phyloP scores from a whole-genome alignment of 1,140 invertebrate genomes.

The Eubasilissa regina region DNA sequence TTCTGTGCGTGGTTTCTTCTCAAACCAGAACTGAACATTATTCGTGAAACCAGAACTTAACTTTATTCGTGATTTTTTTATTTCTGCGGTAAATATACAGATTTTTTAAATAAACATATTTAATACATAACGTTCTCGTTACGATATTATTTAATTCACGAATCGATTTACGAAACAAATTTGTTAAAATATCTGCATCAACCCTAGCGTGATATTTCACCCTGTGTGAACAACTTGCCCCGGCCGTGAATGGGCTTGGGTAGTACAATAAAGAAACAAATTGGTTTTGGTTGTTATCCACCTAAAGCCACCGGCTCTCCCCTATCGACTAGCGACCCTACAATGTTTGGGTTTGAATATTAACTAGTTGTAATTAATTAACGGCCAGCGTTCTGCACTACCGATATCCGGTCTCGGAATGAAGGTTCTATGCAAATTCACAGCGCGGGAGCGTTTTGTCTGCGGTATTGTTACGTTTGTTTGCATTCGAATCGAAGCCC shows the following conservation, averaged over 20 bases:
- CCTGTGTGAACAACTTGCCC: slow-evolving; percentile 26
- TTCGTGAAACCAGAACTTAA: too few species aligned
- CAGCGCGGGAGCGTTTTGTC: slow-evolving; percentile 32
- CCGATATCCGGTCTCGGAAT: slow-evolving; percentile 26
- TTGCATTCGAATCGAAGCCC: slow-evolving; percentile 12
- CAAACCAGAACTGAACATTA: too few species aligned
- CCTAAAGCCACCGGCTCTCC: slow-evolving; percentile 42
- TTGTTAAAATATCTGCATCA: slow-evolving; percentile 17
- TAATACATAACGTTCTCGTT: too few species aligned
- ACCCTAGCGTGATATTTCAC: slow-evolving; percentile 26
- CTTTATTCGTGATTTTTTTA: too few species aligned
- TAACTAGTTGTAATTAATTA: slow-evolving; percentile 60
- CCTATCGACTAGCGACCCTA: slow-evolving; percentile 47
- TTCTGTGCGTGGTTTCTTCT: too few species aligned
- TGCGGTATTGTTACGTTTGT: slow-evolving; percentile 40
- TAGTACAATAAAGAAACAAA: slow-evolving; percentile 53
- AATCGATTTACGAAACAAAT: neutral
- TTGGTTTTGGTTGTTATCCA: slow-evolving; percentile 59
- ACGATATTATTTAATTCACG: neutral
- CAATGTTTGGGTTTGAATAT: slow-evolving; percentile 56
- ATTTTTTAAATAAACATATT: too few species aligned
- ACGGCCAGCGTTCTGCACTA: slow-evolving; percentile 32
- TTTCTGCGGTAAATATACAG: too few species aligned
- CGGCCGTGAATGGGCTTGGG: neutral
- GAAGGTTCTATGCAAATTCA: slow-evolving; percentile 44